Conservation (phyloP, 2,113 vertebrate genomes). For the Lampris megalopsis region DNA sequence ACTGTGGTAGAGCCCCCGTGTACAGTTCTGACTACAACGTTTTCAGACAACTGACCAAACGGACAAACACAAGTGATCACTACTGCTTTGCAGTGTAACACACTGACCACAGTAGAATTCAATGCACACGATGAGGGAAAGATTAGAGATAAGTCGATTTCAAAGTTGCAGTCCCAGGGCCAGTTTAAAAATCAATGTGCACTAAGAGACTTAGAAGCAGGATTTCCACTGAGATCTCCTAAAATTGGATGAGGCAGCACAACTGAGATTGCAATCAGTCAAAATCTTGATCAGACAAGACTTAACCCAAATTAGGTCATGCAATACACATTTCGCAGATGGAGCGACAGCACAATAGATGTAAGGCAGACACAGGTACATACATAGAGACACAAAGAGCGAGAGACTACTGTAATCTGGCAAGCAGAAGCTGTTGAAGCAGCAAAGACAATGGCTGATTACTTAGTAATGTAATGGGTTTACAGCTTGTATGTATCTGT, state of each 20-base stretch:
- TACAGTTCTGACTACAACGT: neutral
- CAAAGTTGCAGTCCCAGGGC: conserved; percentile 24
- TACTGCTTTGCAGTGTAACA: conserved; percentile 3
- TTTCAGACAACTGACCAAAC: conserved; percentile 23
- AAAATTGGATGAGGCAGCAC: conserved; percentile 43
- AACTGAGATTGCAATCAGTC: conserved; percentile 57
- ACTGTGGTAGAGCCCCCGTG: neutral
- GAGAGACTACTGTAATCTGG: too few relatives aligned
- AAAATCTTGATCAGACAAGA: conserved; percentile 50
- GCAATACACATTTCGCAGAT: neutral
- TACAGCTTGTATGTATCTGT: too few relatives aligned
- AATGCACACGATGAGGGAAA: conserved; percentile 10
- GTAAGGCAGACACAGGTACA: too few relatives aligned
- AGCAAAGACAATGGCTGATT: too few relatives aligned
- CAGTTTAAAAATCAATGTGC: conserved; percentile 29
- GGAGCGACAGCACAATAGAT: too few relatives aligned
- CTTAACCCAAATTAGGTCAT: conserved; percentile 19
- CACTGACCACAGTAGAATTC: conserved; percentile 4
- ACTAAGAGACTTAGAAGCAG: conserved; percentile 1
- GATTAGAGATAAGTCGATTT: conserved; percentile 32
- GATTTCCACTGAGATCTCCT: conserved; percentile 1
- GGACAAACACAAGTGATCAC: neutral
- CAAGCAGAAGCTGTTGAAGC: too few relatives aligned
- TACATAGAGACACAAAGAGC: too few relatives aligned
- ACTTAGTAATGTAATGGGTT: too few relatives aligned